Evolutionary conservation across 2,888 invertebrate genomes (phyloP), one percentile per base, ranked within the genome.

Genomic region (Phyto melanocephala): DNA sequence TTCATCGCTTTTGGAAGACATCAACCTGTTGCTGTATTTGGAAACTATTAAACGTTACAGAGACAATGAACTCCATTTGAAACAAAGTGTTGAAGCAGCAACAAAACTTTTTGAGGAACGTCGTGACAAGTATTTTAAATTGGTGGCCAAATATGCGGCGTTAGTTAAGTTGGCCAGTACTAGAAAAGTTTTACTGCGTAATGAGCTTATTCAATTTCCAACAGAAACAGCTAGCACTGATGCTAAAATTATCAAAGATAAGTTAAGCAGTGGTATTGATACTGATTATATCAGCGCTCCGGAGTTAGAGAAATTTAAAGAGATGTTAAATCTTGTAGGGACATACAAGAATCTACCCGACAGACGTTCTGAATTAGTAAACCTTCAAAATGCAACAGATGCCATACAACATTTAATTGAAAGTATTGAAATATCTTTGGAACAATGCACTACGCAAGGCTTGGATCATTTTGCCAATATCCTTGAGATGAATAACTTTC

Each of bases 61-160:
- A 3, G 90, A 90, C 0, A 87, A 88, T 20, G 81, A 84, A 6
- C 79, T 82, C 0, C 84, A 86, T 11, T 81, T 89, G 13, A 84
- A 84, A 0, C 88, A 87, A 1, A 87, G 88, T 22, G 84, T 90
- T 6, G 89, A 90, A 13, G 90, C 90, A 13, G 86, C 88, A 33
- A 84, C 80, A 0, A 86, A 85, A 6, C 76, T 80, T 11, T 87
- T 86, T 72, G 40, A 86, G 13, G 88, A 88, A 20, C 80, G 83
- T 2, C 88, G 88, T 33, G 65, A 35, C 3, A 89, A 90, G 37
- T 90, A 89, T 70, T 40, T 83, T 1, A 74, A 45, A 10, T 80
- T 86, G 15, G 88, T 86, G 17, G 58, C 74, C 0, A 86, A 85
- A 24, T 86, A 89, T 33, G 81, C 85, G 0, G 60, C 72, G 1